Base-by-base conservation (phyloP, 2,888 invertebrate species). In the Ornithoptera alexandrae region DNA sequence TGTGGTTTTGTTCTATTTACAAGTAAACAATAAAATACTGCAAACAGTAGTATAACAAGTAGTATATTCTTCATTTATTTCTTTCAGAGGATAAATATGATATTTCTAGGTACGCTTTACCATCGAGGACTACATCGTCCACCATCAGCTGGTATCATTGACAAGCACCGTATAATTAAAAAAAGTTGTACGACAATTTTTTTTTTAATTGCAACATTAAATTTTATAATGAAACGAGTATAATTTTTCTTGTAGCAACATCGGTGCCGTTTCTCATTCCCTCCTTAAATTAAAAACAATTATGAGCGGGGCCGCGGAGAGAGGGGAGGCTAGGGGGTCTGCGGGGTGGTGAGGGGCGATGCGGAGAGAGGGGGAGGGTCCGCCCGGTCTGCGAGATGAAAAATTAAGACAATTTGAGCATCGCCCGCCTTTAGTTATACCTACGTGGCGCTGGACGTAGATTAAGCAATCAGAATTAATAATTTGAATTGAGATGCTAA, bases 351-450 rank as follows among this genome's bases (percentile, higher is more conserved):
- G 74, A 72, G 75, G 76, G 76, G 78, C 81, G 76, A 30, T 30
- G 4, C 30, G 30, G 30, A 3, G 30, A 30, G 30, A 30, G 30
- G 30, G 30, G 30, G 30, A 30, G 30, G 30, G 30, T 30, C 30
- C 30, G 30, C 30, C 30, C 80, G 81, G 80, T 74, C 74, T 78
- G 72, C 81, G 88, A 89, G 83, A 91, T 92, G 92, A 92, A 92
- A 92, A 92, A 91, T 92, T 92, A 92, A 90, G 86, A 91, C 91
- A 90, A 91, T 91, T 90, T 90, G 79, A 83, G 84, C 86, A 79
- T 76, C 82, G 78, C 84, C 81, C 77, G 76, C 79, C 76, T 80
- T 74, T 75, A 75, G 77, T 77, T 79, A 79, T 73, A 76, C 75
- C 71, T 73, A 75, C 39, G 61, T 63, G 30, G 57, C 30, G 56